These are phyloP conservation scores for Conops quadrifasciatus DNA, from an alignment of 2,888 invertebrate genomes.

Conservation along the genomic window DNA sequence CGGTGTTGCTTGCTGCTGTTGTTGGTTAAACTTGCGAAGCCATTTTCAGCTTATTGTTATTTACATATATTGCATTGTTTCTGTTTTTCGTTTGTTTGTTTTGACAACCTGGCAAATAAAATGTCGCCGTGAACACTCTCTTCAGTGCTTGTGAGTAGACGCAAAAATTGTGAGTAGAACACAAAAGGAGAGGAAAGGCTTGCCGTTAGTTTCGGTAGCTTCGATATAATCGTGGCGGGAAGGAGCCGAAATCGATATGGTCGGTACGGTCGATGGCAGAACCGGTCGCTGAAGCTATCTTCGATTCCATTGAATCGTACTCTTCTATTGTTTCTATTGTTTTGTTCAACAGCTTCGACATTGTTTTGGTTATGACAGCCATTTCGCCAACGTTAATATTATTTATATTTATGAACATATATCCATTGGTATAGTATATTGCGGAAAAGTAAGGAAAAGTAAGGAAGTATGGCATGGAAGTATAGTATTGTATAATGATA, in stretches of 20 bases:
- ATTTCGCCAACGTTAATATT: too few species aligned
- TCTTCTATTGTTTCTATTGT: too few species aligned
- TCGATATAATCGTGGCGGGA: neutral
- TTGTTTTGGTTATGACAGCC: too few species aligned
- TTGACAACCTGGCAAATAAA: conserved; percentile 7
- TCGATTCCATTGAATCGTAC: too few species aligned
- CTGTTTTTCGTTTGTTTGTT: neutral
- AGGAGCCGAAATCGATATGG: too few species aligned
- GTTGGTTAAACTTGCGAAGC: conserved; percentile 36
- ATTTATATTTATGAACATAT: too few species aligned
- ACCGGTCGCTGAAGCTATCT: too few species aligned
- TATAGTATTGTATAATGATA: too few species aligned
- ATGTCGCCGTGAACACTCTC: neutral
- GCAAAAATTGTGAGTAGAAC: neutral
- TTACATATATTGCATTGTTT: conserved; percentile 26
- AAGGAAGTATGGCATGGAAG: too few species aligned
- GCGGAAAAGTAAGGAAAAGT: neutral
- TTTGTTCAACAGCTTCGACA: too few species aligned
- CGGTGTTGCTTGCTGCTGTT: neutral
- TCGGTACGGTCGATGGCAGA: too few species aligned
- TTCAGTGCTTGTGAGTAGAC: too few species aligned
- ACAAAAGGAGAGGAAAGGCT: neutral
- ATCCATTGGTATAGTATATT: neutral
- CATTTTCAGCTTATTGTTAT: conserved; percentile 39
- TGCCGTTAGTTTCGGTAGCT: neutral